Base-by-base conservation (phyloP, 2,888 invertebrate genomes). In the Drosophila recens region DNA sequence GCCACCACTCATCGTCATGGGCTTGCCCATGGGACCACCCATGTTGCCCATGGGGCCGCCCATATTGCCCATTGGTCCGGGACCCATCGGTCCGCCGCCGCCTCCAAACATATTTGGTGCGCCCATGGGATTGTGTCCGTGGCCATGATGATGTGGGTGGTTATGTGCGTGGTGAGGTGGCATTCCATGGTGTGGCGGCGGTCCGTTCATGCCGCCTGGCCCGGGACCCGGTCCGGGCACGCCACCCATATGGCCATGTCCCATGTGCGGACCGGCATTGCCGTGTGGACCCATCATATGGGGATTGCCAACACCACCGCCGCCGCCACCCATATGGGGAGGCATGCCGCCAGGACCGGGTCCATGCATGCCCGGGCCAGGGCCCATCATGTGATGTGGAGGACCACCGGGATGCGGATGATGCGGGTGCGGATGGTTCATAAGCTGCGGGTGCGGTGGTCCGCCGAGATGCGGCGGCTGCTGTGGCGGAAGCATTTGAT, bases 1-100 rank as follows among this genome's bases (percentile, higher is more conserved):
- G n/a, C 93, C 93, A 57, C 97, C 97, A 91, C 97, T 97, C 72
- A 97, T 97, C 82, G 98, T 97, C 96, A 98, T 97, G 13, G 98
- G 97, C 92, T 97, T 97, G 42, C 90, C 87, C 68, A 87, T 84
- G 4, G 89, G 87, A 6, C 90, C 90, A 23, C 90, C 89, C 82
- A 90, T 84, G 48, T 85, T 89, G 42, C 90, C 86, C 73, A 89
- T 90, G 3, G 85, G 90, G 6, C 91, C 91, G 30, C 90, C 82
- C 88, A 91, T 91, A 67, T 87, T 89, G 2, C 87, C 87, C 89
- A 84, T 86, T 3, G 89, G 84, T 3, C 89, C 91, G 8, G 82
- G 86, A 17, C 91, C 91, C 88, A 91, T 91, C 8, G 89, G 91
- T 4, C 89, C 89, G 43, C 90, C 87, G 10, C 81, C 83, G 30